Conservation (phyloP, 2,888 invertebrate species). For the Blastobasis lacticolella region DNA sequence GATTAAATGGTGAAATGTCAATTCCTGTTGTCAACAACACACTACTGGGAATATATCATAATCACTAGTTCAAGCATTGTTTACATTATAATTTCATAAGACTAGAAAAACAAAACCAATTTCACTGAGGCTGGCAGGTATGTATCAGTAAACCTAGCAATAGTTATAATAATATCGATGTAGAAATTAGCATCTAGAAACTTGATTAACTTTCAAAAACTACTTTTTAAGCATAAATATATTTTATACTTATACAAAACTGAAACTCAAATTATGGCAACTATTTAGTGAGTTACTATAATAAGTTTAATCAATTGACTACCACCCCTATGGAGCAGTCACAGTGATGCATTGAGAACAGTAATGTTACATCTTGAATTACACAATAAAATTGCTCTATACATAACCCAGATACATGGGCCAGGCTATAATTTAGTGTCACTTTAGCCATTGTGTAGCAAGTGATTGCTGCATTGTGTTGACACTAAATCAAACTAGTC, state of each 20-base stretch:
- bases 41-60: too few relatives aligned
- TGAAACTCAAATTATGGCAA: conserved; percentile 50
- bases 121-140: conserved; percentile 10
- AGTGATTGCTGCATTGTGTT: too few relatives aligned
- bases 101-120: conserved; percentile 26
- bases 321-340: not conserved
- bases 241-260: conserved; percentile 26
- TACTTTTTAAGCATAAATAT: conserved; percentile 33
- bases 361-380: too few relatives aligned
- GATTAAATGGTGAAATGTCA: too few relatives aligned
- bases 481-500: too few relatives aligned
- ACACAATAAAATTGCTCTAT: too few relatives aligned
- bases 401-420: too few relatives aligned
- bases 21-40: too few relatives aligned
- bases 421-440: too few relatives aligned
- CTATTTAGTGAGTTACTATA: conserved; percentile 35
- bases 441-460: too few relatives aligned
- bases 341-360: not conserved
- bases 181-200: conserved; percentile 18
- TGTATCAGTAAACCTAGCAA: conserved; percentile 11
- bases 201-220: conserved; percentile 16
- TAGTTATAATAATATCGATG: conserved; percentile 18
- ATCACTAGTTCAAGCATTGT: too few relatives aligned
- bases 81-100: conserved; percentile 16
- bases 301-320: conserved; percentile 14